A percentile compares a stretch with the other conserved stretches of the same genome.
Evolutionary conservation across 2,888 invertebrate species (phyloP).

Genomic region (Xestoiulus laeticollis): DNA sequence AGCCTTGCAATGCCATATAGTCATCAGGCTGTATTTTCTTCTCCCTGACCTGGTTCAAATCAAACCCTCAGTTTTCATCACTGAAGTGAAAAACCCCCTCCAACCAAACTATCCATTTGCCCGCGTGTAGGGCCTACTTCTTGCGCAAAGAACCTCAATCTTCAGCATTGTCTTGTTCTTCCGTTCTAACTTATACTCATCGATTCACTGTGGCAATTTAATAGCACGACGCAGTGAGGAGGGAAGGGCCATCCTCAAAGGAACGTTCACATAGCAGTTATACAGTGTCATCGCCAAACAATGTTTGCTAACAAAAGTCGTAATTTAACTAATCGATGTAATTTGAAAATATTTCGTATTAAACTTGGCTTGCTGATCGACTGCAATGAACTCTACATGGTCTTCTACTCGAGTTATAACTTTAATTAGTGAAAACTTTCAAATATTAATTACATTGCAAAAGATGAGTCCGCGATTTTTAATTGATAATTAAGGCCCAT

Average conservation of each 20-base stretch:
- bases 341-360: too few species aligned
- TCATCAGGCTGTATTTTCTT: slow-evolving; percentile 12
- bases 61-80: slow-evolving; percentile 20
- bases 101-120: slow-evolving; percentile 7
- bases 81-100: slow-evolving; percentile 19
- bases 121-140: slow-evolving; percentile 2
- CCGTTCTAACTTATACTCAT: slow-evolving; percentile 4
- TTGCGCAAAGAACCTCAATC: slow-evolving; percentile 7
- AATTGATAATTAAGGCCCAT: too few species aligned
- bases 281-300: too few species aligned
- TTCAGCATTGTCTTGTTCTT: slow-evolving; percentile 4
- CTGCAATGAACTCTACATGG: too few species aligned
- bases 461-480: too few species aligned
- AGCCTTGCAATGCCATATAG: neutral
- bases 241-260: neutral
- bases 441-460: too few species aligned
- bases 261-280: neutral
- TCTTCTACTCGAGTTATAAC: too few species aligned
- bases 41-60: slow-evolving; percentile 11
- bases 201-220: slow-evolving; percentile 26
- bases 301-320: too few species aligned
- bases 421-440: too few species aligned
- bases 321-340: too few species aligned
- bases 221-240: neutral
- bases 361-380: too few species aligned